These are phyloP conservation scores for Sander lucioperca DNA, from an alignment of 2,113 vertebrate species.

Conservation along the genomic window DNA sequence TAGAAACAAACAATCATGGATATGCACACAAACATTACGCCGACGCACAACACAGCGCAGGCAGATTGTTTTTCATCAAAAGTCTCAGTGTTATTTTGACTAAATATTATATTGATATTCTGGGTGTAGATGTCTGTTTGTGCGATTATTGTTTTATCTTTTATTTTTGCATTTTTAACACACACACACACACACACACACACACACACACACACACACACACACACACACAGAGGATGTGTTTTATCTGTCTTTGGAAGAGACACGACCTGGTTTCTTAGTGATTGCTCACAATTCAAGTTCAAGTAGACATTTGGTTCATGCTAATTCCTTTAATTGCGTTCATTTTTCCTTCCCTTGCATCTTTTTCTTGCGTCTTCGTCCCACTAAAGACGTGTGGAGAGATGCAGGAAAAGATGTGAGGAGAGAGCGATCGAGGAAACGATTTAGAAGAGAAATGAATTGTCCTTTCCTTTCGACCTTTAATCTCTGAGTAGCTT, in stretches of 20 bases:
- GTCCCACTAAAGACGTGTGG: neutral
- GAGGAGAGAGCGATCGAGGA: too few relatives aligned
- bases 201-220: too few relatives aligned
- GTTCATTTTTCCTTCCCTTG: neutral
- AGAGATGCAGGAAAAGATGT: neutral
- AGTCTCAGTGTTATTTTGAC: neutral
- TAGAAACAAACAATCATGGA: slow-evolving; percentile 55
- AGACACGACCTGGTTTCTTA: too few relatives aligned
- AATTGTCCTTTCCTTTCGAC: neutral
- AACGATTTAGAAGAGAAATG: too few relatives aligned
- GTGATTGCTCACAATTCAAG: neutral
- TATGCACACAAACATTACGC: slow-evolving; percentile 56
- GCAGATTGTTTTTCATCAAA: neutral
- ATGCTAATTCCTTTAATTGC: neutral
- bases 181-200: too few relatives aligned
- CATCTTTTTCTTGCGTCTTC: neutral
- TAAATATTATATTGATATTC: neutral
- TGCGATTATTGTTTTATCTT: neutral
- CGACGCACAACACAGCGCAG: neutral
- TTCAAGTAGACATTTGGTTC: neutral
- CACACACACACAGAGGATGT: too few relatives aligned
- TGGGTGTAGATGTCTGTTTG: too few relatives aligned
- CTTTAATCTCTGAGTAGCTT: neutral
- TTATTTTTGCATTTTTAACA: too few relatives aligned
- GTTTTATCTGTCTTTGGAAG: too few relatives aligned